These are phyloP conservation scores for Anthopleura xanthogrammica DNA, from an alignment of 92 coral and sea anemone genomes.

Conservation along the genomic window DNA sequence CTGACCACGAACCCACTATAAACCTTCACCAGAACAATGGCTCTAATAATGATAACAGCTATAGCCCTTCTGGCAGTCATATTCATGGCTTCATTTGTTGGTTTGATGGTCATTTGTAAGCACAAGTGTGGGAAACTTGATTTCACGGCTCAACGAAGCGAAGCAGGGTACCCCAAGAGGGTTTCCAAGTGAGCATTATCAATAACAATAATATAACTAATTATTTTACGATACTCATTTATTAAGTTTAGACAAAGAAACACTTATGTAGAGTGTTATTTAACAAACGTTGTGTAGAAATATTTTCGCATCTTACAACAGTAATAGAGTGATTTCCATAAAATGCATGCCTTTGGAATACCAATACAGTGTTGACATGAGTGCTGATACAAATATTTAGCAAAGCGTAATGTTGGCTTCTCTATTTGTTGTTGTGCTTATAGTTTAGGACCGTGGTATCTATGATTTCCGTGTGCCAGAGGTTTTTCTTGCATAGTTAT, in stretches of 20 bases:
- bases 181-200: conserved; percentile 10
- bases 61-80: conserved; percentile 67
- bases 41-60: conserved; percentile 56
- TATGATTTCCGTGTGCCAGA: too few relatives aligned
- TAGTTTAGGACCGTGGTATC: too few relatives aligned
- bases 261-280: too few relatives aligned
- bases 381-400: too few relatives aligned
- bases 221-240: neutral
- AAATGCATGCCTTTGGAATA: too few relatives aligned
- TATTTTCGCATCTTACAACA: too few relatives aligned
- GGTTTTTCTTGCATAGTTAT: too few relatives aligned
- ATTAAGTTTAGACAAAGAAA: neutral
- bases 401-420: too few relatives aligned
- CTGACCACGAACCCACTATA: neutral
- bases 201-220: neutral
- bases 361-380: too few relatives aligned
- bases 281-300: too few relatives aligned
- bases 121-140: conserved; percentile 62
- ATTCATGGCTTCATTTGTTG: conserved; percentile 74
- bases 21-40: neutral
- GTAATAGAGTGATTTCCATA: too few relatives aligned
- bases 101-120: conserved; percentile 67
- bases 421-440: too few relatives aligned
- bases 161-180: conserved; percentile 23
- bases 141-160: conserved; percentile 41